These are phyloP conservation scores for Phyllopteryx taeniolatus DNA, from an alignment of 2,113 vertebrate species.

Conservation along the genomic window DNA sequence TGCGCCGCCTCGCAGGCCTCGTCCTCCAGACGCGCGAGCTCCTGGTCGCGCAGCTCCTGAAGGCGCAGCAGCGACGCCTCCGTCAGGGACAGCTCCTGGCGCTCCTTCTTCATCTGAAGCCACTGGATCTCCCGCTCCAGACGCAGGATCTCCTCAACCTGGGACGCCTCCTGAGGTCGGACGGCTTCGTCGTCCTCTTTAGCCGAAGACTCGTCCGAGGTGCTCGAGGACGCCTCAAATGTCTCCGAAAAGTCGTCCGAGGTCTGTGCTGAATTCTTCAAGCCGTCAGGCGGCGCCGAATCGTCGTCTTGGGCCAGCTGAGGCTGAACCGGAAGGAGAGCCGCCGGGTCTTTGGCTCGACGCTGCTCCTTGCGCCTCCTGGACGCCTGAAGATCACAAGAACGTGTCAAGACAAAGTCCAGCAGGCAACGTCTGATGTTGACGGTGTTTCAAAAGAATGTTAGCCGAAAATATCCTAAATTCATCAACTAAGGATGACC, in stretches of 20 bases:
- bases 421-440: neutral
- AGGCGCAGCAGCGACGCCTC: constrained; percentile 85
- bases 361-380: constrained; percentile 40
- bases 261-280: neutral
- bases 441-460: too few relatives aligned
- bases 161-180: constrained; percentile 80
- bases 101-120: constrained; percentile 89
- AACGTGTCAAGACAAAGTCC: neutral
- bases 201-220: neutral
- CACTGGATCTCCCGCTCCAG: constrained; percentile 93
- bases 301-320: neutral
- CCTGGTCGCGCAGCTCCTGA: constrained; percentile 86
- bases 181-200: constrained; percentile 58
- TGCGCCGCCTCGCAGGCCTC: constrained; percentile 93
- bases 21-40: constrained; percentile 86
- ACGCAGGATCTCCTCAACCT: constrained; percentile 95
- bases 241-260: neutral
- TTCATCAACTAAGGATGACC: too few relatives aligned
- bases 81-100: constrained; percentile 88
- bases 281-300: neutral
- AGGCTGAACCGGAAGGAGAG: constrained; percentile 15
- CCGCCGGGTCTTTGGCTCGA: constrained; percentile 6
- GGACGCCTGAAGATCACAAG: constrained; percentile 31
- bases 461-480: too few relatives aligned
- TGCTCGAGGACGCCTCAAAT: rapidly evolving